Evolutionary conservation across 2,797 vertebrate genomes (phyloP), one percentile per base, ranked within the genome.

Genomic region (Pampus argenteus): DNA sequence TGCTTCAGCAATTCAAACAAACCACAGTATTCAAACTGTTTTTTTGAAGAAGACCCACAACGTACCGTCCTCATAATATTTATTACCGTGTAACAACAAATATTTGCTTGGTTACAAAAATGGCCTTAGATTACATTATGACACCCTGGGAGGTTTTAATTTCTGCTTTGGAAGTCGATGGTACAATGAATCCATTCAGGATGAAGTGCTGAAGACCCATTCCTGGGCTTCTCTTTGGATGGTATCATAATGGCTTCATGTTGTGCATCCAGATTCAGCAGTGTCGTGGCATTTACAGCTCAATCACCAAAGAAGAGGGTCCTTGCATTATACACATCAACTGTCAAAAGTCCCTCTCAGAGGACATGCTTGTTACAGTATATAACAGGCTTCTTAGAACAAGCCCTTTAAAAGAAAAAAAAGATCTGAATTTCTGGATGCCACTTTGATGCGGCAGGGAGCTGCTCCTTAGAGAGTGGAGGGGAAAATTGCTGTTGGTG

Each of bases 231-330:
- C 28, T 57, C 28, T 29, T 60, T 22, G 23, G 40, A 49, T 68
- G 48, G 55, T 14, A 56, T 23, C 36, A 20, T 34, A 17, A 42
- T 31, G 51, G n/a, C 26, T 18, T 44, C 34, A 13, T 3, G 1
- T 42, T 57, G 40, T 28, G 25, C 29, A 54, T 42, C 28, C 26
- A 49, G 22, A 57, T 45, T n/a, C n/a, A n/a, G n/a, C n/a, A 51
- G 36, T 61, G 29, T 58, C 40, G 48, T 60, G 42, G n/a, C 28
- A 45, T 45, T 52, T 22, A 2, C 20, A 50, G 47, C 52, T 55
- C 22, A 55, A 49, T 66, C 48, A 11, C 47, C 61, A 63, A 65
- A 44, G 23, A 56, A 20, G n/a, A 50, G 4, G 38, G 45, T 61
- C 14, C 25, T 38, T 44, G 9, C 20, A 56, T 36, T 47, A 34